Evolutionary conservation across 2,888 invertebrate genomes (phyloP).

Genomic region (Apantesis nais): DNA sequence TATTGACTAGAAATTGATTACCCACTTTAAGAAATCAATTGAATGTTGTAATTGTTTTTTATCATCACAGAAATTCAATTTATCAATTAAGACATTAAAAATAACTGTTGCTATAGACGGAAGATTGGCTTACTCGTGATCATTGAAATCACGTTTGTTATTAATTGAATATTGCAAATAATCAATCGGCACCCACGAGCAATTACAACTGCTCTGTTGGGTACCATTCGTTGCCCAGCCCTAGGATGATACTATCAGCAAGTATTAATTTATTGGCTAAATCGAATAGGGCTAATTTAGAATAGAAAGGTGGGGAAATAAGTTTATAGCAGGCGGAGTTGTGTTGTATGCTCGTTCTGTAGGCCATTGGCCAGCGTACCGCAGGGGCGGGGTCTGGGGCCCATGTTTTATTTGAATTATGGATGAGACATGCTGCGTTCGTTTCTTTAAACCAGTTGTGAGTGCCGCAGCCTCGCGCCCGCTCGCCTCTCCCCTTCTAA

Average conservation of each 20-base stretch:
- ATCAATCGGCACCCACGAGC: conserved; percentile 72
- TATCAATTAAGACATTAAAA: conserved; percentile 72
- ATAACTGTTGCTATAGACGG: conserved; percentile 56
- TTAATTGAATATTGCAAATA: conserved; percentile 78
- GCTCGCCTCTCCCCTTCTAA: conserved; percentile 81
- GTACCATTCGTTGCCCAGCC: conserved; percentile 56
- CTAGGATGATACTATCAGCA: conserved; percentile 70
- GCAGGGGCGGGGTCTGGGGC: conserved; percentile 82
- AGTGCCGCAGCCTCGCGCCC: conserved; percentile 78
- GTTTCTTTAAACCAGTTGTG: conserved; percentile 81
- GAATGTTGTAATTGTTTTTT: conserved; percentile 58
- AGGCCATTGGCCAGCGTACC: conserved; percentile 80
- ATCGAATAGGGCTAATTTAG: conserved; percentile 76
- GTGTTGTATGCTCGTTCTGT: conserved; percentile 66
- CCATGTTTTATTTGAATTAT: conserved; percentile 85
- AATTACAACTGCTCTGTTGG: conserved; percentile 64
- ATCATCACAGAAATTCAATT: conserved; percentile 62
- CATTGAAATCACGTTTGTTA: conserved; percentile 70
- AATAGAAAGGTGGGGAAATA: conserved; percentile 77
- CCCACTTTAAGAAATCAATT: conserved; percentile 55
- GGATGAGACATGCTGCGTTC: conserved; percentile 78
- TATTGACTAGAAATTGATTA: conserved; percentile 55
- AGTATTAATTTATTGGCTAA: conserved; percentile 77
- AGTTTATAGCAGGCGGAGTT: conserved; percentile 79
- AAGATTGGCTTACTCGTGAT: conserved; percentile 61